phyloP scores from a whole-genome alignment of 2,797 vertebrate genomes.

The Phaenicophaeus curvirostris region DNA sequence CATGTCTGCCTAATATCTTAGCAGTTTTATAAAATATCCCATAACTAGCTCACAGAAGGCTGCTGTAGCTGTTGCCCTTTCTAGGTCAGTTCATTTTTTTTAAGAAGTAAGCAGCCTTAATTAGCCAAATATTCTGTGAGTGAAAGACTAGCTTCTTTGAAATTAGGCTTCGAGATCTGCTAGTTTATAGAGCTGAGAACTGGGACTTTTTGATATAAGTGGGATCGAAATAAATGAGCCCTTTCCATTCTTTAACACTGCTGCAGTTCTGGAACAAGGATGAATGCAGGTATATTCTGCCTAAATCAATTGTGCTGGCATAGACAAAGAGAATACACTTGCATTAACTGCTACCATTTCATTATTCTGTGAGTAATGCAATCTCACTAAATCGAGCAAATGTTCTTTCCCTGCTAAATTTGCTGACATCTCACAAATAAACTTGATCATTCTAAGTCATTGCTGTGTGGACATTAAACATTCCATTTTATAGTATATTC shows the following conservation, averaged over 20 bases:
- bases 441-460: not conserved
- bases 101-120: not conserved
- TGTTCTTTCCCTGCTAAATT: conserved; percentile 3
- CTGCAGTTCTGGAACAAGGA: conserved; percentile 15
- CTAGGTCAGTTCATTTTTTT: not conserved
- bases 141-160: not conserved
- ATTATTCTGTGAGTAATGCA: not conserved
- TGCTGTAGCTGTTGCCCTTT: not conserved
- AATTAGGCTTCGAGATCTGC: not conserved
- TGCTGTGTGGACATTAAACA: not conserved
- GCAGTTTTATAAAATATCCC: not conserved
- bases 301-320: conserved; percentile 1
- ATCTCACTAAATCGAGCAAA: not conserved
- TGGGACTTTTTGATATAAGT: not conserved
- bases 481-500: not conserved
- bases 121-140: not conserved
- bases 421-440: not conserved
- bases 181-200: not conserved
- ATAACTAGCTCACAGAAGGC: not conserved
- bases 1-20: not conserved
- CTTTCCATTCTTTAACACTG: not conserved
- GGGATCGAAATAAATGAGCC: not conserved
- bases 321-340: not conserved
- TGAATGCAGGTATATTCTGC: not conserved
- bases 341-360: conserved; percentile 14